phyloP scores from a whole-genome alignment of 2,888 invertebrate species.

The Lypha dubia region DNA sequence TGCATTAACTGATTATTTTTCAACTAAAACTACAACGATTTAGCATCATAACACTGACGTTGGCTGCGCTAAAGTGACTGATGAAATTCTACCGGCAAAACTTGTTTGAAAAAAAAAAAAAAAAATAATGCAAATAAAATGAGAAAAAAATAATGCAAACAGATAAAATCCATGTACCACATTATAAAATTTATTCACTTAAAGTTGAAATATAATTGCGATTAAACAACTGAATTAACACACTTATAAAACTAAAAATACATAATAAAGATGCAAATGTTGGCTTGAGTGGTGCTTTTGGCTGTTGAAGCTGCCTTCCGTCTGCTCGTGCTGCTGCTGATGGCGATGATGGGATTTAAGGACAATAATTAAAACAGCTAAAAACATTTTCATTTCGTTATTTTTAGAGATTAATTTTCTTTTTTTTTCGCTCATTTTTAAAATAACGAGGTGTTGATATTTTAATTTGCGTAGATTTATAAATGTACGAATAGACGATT shows the following conservation, averaged over 20 bases:
- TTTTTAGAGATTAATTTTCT: neutral
- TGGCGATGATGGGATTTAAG: conserved; percentile 4
- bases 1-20: neutral
- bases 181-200: conserved; percentile 47
- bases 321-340: conserved; percentile 5
- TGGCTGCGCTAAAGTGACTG: neutral
- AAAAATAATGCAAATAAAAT: conserved; percentile 11
- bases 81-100: conserved; percentile 16
- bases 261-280: conserved; percentile 37
- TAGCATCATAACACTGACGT: neutral
- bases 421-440: neutral
- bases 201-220: conserved; percentile 55
- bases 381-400: conserved; percentile 8
- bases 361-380: conserved; percentile 21
- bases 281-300: conserved; percentile 1
- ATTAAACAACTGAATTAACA: conserved; percentile 67
- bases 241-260: conserved; percentile 53
- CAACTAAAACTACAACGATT: conserved; percentile 13
- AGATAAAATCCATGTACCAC: conserved; percentile 14
- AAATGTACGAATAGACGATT: neutral
- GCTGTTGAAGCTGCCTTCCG: conserved; percentile 14
- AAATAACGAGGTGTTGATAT: conserved; percentile 34
- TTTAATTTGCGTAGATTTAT: conserved; percentile 30
- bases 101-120: neutral
- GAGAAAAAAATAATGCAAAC: too few relatives aligned